phyloP scores from a whole-genome alignment of 2,113 vertebrate genomes.

The Epinephelus moara region DNA sequence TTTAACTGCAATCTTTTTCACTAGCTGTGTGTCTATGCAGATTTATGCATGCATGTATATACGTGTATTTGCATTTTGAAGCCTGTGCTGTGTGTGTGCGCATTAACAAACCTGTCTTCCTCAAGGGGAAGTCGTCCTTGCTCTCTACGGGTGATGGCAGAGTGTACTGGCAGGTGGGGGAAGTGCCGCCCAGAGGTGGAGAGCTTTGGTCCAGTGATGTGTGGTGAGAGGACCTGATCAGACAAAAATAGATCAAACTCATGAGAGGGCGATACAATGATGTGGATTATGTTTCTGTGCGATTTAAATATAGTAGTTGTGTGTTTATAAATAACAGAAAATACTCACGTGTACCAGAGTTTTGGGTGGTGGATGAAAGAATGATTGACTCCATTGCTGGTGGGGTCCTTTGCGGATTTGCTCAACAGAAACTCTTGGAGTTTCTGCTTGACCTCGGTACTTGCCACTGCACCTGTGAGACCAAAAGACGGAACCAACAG shows the following conservation, averaged over 20 bases:
- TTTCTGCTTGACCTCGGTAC: conserved; percentile 98
- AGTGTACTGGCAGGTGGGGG: conserved; percentile 93
- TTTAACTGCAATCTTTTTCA: not conserved
- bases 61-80: conserved; percentile 27
- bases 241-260: conserved; percentile 29
- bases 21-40: not conserved
- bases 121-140: conserved; percentile 97
- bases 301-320: not conserved
- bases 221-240: conserved; percentile 94
- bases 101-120: conserved; percentile 93
- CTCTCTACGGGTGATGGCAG: conserved; percentile 90
- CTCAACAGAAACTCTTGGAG: conserved; percentile 99
- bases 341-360: conserved; percentile 97
- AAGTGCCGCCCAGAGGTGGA: conserved; percentile 93
- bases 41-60: conserved; percentile 3
- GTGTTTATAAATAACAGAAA: conserved; percentile 8
- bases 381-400: conserved; percentile 89
- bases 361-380: conserved; percentile 92
- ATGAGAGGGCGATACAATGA: not conserved
- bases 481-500: conserved; percentile 70
- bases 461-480: conserved; percentile 95
- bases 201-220: conserved; percentile 98
- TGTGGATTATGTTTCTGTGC: not conserved
- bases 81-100: conserved; percentile 6
- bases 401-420: conserved; percentile 95